These are phyloP conservation scores for Malacosoma neustria DNA, from an alignment of 2,888 invertebrate species.

Conservation along the genomic window DNA sequence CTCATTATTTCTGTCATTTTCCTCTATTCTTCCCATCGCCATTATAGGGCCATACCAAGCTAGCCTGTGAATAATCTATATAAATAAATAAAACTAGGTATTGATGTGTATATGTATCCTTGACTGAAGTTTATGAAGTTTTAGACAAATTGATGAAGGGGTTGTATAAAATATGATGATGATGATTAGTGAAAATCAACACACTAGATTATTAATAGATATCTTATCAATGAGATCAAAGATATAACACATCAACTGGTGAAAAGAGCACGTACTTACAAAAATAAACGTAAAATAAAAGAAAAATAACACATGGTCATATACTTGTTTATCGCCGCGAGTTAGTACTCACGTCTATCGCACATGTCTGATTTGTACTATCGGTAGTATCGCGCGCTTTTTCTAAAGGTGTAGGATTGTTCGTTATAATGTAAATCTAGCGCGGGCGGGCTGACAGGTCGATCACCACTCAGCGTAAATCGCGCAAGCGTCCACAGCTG, in stretches of 20 bases:
- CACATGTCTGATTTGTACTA: not conserved
- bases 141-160: no score
- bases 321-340: not conserved
- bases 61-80: no score
- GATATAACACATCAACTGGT: not conserved
- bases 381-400: not conserved
- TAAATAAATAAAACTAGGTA: no score
- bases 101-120: no score
- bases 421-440: conserved; percentile 46
- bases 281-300: not conserved
- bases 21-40: no score
- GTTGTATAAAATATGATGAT: no score
- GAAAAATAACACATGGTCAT: not conserved
- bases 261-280: not conserved
- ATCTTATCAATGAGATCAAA: not conserved
- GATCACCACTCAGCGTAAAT: conserved; percentile 57
- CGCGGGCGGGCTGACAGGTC: conserved; percentile 48
- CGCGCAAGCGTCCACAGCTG: conserved; percentile 65
- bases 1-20: no score
- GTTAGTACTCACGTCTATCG: no score
- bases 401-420: conserved; percentile 2
- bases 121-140: no score
- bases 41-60: no score
- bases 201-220: not conserved
- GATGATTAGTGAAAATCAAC: no score